Evolutionary conservation across 1,140 invertebrate genomes (phyloP), one percentile per base, ranked within the genome.

Genomic region (Episyrphus balteatus): DNA sequence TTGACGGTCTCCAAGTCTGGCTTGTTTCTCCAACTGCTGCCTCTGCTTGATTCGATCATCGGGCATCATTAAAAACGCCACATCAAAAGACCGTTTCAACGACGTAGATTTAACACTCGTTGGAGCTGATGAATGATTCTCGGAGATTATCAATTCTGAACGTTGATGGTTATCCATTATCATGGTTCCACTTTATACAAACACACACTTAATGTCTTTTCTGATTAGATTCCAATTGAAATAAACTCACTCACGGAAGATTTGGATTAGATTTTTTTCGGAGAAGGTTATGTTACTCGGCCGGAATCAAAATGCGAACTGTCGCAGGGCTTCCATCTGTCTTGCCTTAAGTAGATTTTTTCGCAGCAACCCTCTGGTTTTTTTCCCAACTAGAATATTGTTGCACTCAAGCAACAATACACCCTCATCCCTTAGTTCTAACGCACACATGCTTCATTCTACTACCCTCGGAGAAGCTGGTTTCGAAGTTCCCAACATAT

Each of bases 41-140:
- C 82, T 80, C 42, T 80, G 75, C 33, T 80, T 78, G 37, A 82
- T 61, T 57, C 86, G 85, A 44, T 89, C 86, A 53, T 88, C 86
- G 2, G 86, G 86, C 56, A 86, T 83, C 70, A 90, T 88, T 5
- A 92, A 68, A 51, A 91, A 91, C 2, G 88, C 88, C 1, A 92
- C 87, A 59, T 92, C 87, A 55, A 91, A 91, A 11, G 86, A 84
- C 13, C 88, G 70, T 55, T 90, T 90, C 17, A 75, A 68, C 6
- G 71, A 62, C 8, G 69, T 26, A 44, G 55, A 53, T 6, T 39
- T 38, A 26, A 39, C 26, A 8, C 36, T 42, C 19, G 44, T 17
- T 5, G 41, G 31, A 19, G 45, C 33, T 32, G 34, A n/a, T 21
- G 45, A 12, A 19, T 59, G 59, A 46, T 61, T 61, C 1, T 12